Evolutionary conservation across 2,888 invertebrate genomes (phyloP), one percentile per base, ranked within the genome.

Genomic region (Chalcis sispes): DNA sequence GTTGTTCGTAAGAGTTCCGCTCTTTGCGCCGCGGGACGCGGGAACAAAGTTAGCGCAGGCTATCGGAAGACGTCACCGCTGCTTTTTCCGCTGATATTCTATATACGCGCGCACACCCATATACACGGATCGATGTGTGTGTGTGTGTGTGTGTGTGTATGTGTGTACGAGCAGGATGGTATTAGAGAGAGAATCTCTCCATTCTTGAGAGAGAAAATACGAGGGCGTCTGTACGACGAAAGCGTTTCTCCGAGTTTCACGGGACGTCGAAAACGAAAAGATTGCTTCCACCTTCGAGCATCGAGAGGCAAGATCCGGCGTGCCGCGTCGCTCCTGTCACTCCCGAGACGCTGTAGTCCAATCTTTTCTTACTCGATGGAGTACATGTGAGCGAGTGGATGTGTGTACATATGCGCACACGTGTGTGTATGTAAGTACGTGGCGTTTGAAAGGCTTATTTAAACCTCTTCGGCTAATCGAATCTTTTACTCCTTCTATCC

Each of bases 11-110:
- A 81, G 66, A 29, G 58, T 62, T 70, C 79, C 81, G 1, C 79
- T 84, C 10, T 65, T 56, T 18, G 77, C 79, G 56, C 79, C 46
- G 84, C 81, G 32, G 82, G 65, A 83, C 85, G 59, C 52, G 48
- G 72, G 54, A 72, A 71, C 75, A 59, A 77, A 72, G 74, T 77
- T 76, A 75, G 61, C 75, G 69, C n/a, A 15, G 59, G 56, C 65
- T 46, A 71, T 70, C 64, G 67, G 40, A 54, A 46, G 46, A 46
- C 40, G 27, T 18, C 25, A 29, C 13, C 59, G 48, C 42, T 32
- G 18, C 46, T 25, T 27, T 27, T 58, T 54, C 42, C 10, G 7
- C 15, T 42, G 13, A n/a, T n/a, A n/a, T n/a, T n/a, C n/a, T n/a
- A n/a, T n/a, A n/a, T n/a, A 36, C 36, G 13, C 25, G 23, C 29